phyloP scores from a whole-genome alignment of 2,113 vertebrate genomes.

The Murina feae region DNA sequence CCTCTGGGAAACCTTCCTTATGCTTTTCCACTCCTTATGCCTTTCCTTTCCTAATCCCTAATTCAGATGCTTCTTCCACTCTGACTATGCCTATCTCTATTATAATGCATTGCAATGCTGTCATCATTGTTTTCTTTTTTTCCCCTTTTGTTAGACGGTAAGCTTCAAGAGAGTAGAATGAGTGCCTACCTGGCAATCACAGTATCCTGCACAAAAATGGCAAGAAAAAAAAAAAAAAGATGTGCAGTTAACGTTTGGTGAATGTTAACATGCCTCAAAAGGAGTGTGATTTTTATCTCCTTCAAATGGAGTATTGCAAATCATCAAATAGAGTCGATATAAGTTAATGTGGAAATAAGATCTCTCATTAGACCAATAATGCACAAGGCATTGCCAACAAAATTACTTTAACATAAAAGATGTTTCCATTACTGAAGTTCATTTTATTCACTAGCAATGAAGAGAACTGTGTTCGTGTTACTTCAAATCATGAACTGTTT shows the following conservation, averaged over 20 bases:
- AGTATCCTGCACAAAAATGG: not conserved
- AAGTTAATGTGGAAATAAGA: slow-evolving; percentile 24
- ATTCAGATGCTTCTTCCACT: not conserved
- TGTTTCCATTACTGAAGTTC: not conserved
- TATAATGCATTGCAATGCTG: not conserved
- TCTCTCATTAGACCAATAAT: not conserved
- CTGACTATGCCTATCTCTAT: not conserved
- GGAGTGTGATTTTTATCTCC: slow-evolving; percentile 13
- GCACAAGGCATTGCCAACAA: not conserved
- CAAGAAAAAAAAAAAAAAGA: not conserved
- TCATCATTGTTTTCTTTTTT: not conserved
- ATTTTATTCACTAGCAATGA: slow-evolving; percentile 29
- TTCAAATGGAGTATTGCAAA: not conserved
- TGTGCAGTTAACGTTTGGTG: not conserved
- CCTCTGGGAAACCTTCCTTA: not conserved
- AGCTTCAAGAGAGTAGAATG: not conserved
- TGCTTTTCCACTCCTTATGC: not conserved
- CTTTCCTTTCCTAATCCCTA: not conserved
- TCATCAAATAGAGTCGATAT: not conserved
- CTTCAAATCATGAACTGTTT: not conserved
- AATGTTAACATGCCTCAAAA: not conserved
- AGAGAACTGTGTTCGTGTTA: not conserved
- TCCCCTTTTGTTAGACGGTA: not conserved
- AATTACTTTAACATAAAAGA: slow-evolving; percentile 3
- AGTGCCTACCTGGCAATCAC: not conserved